Conservation (phyloP, 2,797 vertebrate genomes). For the Forpus xanthops region DNA sequence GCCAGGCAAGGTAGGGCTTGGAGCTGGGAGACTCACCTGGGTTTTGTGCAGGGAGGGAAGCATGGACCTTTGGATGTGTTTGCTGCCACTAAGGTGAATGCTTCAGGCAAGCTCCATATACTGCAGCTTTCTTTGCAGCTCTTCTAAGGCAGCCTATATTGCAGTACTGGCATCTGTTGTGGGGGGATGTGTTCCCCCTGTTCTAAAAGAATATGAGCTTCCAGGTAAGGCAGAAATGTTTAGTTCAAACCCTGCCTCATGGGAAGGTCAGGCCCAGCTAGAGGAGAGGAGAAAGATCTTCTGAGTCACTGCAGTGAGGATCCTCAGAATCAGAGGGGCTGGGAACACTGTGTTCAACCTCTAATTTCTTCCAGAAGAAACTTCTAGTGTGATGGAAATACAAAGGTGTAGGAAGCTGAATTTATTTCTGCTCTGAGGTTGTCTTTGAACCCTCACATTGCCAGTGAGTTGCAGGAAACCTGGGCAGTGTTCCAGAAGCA, state of each 20-base stretch:
- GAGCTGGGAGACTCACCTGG: not conserved
- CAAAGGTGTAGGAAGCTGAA: not conserved
- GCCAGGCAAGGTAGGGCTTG: conserved; percentile 85
- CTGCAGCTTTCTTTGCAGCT: not conserved
- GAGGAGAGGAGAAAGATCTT: not conserved
- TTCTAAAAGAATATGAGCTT: not conserved
- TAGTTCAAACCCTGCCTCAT: not conserved
- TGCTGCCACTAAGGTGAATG: not conserved
- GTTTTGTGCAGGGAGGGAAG: not conserved
- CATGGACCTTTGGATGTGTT: not conserved
- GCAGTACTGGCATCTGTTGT: not conserved
- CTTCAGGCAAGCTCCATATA: not conserved
- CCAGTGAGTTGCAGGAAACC: not conserved
- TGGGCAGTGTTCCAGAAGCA: not conserved
- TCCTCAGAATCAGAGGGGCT: not conserved
- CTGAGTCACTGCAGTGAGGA: not conserved
- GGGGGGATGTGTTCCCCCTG: not conserved
- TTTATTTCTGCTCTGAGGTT: not conserved
- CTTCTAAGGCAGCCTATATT: not conserved
- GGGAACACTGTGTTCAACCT: not conserved
- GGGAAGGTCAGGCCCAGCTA: not conserved
- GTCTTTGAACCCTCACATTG: not conserved
- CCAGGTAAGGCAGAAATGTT: not conserved
- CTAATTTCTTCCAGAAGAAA: not conserved
- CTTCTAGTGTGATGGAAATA: not conserved